These are phyloP conservation scores for Gnathonemus echidnorhynchus DNA, from an alignment of 2,113 vertebrate genomes.

Conservation along the genomic window DNA sequence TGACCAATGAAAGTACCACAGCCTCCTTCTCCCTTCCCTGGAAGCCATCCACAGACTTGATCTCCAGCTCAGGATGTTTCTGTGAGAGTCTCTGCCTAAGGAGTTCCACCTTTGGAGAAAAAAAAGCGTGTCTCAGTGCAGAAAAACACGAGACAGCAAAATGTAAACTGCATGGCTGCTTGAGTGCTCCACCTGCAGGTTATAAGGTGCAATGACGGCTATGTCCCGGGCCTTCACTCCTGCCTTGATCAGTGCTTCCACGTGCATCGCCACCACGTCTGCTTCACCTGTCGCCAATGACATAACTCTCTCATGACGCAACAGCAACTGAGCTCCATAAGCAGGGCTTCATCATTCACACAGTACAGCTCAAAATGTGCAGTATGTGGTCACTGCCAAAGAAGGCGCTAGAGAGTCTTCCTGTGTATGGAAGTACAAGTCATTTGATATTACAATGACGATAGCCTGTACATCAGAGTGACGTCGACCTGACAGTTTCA, in stretches of 20 bases:
- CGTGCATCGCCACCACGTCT: constrained; percentile 73
- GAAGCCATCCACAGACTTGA: constrained; percentile 92
- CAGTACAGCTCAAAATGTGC: not conserved
- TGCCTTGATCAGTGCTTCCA: constrained; percentile 75
- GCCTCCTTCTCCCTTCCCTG: constrained; percentile 96
- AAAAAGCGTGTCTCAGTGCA: not conserved
- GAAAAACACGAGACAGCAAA: not conserved
- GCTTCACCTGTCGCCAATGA: constrained; percentile 71
- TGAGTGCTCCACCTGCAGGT: constrained; percentile 74
- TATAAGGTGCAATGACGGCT: constrained; percentile 86
- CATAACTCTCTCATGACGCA: not conserved
- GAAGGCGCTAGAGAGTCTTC: not conserved
- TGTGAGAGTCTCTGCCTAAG: constrained; percentile 74
- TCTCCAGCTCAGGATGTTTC: constrained; percentile 74
- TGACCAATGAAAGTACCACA: constrained; percentile 80
- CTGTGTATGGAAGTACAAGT: not conserved
- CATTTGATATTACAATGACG: not conserved
- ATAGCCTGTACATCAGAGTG: not conserved
- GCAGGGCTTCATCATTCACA: not conserved
- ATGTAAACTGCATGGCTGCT: not conserved
- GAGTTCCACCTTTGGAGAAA: constrained; percentile 75
- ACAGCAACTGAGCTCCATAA: not conserved
- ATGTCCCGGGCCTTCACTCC: constrained; percentile 78
- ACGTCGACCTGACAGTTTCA: not conserved
- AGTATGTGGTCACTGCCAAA: not conserved